Evolutionary conservation across 2,113 vertebrate genomes (phyloP), one percentile per base, ranked within the genome.

Genomic region (Reinhardtius hippoglossoides): DNA sequence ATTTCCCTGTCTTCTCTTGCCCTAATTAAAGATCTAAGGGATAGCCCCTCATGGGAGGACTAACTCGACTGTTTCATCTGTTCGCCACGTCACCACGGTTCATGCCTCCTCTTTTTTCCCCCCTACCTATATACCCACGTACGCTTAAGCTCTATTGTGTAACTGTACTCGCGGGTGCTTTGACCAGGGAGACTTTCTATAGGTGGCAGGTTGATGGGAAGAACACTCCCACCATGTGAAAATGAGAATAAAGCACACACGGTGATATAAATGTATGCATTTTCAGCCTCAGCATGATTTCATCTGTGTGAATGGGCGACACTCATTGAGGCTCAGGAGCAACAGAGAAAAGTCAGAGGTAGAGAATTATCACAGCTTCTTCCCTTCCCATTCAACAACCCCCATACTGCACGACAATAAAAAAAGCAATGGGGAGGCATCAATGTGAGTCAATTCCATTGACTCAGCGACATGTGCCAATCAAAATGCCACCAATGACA

Each of bases 11-110:
- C 82, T 89, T 80, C 82, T 80, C 87, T 62, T 80, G 72, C 52
- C 76, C 89, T 91, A 89, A 93, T 93, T 92, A 93, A 91, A 89
- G 91, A 91, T 92, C 84, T 89, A 82, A 89, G 64, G 78, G 74
- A 80, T 71, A 40, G 44, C 15, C 64, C 76, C 90, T 82, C 67
- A 26, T 40, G 89, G 87, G 90, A 81, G 55, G 60, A 81, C 76
- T 40, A 80, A 67, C 83, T 84, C 78, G 5, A 66, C 73, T 62
- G 84, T 87, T 90, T 89, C 80, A 80, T 80, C 70, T 71, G 20
- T 54, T 48, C 40, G 63, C 65, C 75, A 81, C 67, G 37, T 73
- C 82, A 65, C 71, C 82, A 44, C 52, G 24, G 23, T 59, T 58
- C 64, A 55, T 37, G 8, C 59, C 79, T 67, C 40, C 48, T 6